Percentiles rank a stretch among this genome's conserved stretches.
These are phyloP conservation scores for Limnephilus auricula DNA, from an alignment of 2,888 invertebrate genomes.

Conservation along the genomic window DNA sequence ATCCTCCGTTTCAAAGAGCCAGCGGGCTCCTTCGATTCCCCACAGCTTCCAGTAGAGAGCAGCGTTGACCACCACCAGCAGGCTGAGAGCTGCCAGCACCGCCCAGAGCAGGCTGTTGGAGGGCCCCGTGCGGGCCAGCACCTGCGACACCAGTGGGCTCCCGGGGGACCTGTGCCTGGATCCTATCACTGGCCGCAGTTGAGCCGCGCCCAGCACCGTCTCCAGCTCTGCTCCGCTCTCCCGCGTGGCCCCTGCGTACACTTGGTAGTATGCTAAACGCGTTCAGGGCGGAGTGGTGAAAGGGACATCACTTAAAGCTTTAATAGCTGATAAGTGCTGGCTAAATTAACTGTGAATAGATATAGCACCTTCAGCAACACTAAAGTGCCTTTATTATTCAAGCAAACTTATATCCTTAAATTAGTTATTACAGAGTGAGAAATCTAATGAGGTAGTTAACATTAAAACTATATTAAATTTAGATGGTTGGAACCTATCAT, in stretches of 20 bases:
- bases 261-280: constrained; percentile 44
- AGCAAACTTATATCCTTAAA: background rate
- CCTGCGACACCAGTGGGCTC: constrained; percentile 15
- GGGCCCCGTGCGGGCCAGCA: constrained; percentile 56
- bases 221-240: constrained; percentile 41
- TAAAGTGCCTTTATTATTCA: background rate
- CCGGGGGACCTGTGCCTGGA: constrained; percentile 43
- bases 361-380: background rate
- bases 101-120: constrained; percentile 71
- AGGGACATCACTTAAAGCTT: background rate
- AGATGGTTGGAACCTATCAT: background rate
- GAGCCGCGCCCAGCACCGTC: constrained; percentile 32
- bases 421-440: background rate
- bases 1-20: constrained; percentile 42
- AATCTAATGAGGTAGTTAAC: background rate
- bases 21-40: constrained; percentile 73
- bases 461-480: background rate
- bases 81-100: constrained; percentile 78
- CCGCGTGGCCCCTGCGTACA: constrained; percentile 35
- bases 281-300: constrained; percentile 16
- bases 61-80: constrained; percentile 79
- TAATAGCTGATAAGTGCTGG: background rate
- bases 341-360: background rate
- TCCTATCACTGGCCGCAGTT: constrained; percentile 45
- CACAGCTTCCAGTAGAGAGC: constrained; percentile 89